Conservation (phyloP, 1,140 invertebrate genomes). For the Euglossa dilemma region DNA sequence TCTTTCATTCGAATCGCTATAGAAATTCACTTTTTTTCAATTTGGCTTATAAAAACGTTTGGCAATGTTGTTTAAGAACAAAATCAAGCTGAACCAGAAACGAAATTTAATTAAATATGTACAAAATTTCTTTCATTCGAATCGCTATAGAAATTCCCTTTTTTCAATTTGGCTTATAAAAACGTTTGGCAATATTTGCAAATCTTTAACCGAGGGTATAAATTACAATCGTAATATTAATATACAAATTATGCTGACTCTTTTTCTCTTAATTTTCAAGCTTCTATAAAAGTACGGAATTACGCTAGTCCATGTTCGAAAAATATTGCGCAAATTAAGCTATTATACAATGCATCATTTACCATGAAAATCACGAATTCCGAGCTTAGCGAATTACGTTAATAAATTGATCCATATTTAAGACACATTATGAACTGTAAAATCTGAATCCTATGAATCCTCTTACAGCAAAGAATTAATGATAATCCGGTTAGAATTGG, state of each 20-base stretch:
- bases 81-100: background rate
- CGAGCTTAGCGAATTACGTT: background rate
- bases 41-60: too few species aligned
- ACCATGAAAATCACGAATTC: background rate
- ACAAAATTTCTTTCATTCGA: background rate
- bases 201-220: background rate
- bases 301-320: background rate
- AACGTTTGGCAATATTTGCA: background rate
- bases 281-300: background rate
- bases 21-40: too few species aligned
- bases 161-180: too few species aligned
- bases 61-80: background rate
- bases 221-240: background rate
- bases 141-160: too few species aligned
- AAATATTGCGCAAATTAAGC: background rate
- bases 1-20: background rate
- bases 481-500: background rate
- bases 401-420: conserved; percentile 1
- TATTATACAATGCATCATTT: background rate
- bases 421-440: background rate
- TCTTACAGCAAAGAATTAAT: background rate
- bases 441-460: too few species aligned
- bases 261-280: too few species aligned
- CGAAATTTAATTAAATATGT: background rate
- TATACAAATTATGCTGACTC: background rate